Conservation (phyloP, 64 coral and sea anemone species). For the Orbicella faveolata region DNA sequence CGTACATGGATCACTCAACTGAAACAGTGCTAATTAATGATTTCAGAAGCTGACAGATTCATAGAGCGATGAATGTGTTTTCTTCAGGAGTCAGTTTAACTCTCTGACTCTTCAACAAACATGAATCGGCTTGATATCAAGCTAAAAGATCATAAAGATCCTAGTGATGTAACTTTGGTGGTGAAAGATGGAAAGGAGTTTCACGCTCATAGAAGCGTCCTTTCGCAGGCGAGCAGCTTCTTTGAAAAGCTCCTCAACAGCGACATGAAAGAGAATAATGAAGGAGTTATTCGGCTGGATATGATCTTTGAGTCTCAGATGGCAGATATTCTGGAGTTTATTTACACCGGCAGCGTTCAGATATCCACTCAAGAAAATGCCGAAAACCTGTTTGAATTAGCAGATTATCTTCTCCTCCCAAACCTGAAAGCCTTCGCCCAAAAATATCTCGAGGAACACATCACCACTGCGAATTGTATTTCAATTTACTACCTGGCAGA, state of each 20-base stretch:
- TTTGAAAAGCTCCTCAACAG: background rate
- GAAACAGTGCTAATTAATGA: no score
- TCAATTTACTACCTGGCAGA: conserved; percentile 17
- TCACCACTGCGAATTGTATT: conserved; percentile 20
- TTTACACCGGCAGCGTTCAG: background rate
- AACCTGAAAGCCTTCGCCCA: conserved; percentile 23
- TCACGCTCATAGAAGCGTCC: background rate
- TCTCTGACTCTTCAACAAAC: no score
- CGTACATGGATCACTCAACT: no score
- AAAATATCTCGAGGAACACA: conserved; percentile 12
- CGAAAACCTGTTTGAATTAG: conserved; percentile 13
- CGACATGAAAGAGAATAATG: conserved; percentile 1
- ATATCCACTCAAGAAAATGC: conserved; percentile 1
- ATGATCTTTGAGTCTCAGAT: background rate
- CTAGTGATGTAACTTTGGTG: background rate
- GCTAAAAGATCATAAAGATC: no score
- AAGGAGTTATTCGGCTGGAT: background rate
- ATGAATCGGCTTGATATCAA: no score
- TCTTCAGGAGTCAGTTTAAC: no score
- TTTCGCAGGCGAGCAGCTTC: background rate
- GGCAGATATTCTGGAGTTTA: background rate
- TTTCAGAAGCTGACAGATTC: no score
- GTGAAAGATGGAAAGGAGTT: conserved; percentile 1
- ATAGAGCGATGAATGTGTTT: no score
- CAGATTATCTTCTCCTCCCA: conserved; percentile 31